These are phyloP conservation scores for Apodemia mormo DNA, from an alignment of 2,888 invertebrate genomes.

Conservation along the genomic window DNA sequence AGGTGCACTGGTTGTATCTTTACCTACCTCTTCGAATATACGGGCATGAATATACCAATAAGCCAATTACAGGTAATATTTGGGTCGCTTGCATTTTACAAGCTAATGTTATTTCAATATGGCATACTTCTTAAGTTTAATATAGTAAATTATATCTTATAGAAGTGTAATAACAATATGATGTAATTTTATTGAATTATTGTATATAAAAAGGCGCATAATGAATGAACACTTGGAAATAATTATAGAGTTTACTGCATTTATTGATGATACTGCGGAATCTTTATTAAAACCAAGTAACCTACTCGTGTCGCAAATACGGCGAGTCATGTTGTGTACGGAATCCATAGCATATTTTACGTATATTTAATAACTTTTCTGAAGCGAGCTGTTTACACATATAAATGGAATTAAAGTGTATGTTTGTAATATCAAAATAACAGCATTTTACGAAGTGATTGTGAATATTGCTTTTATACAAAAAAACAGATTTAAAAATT, in stretches of 20 bases:
- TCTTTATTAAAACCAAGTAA: constrained; percentile 3
- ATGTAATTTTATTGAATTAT: constrained; percentile 11
- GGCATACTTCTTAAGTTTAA: neutral
- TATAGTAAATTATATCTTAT: constrained; percentile 11
- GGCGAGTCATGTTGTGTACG: neutral
- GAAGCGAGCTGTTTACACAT: no score
- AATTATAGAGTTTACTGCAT: constrained; percentile 16
- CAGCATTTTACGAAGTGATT: no score
- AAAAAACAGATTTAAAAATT: no score
- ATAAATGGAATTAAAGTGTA: no score
- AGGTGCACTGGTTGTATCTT: no score
- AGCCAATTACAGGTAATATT: neutral
- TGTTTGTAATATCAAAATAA: no score
- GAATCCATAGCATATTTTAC: neutral
- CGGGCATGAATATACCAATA: no score
- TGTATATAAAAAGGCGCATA: constrained; percentile 7
- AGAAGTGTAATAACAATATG: neutral
- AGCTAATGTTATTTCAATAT: neutral
- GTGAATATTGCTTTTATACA: no score
- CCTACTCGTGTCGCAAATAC: neutral
- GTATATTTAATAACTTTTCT: neutral
- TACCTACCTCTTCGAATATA: no score
- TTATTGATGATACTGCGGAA: constrained; percentile 16
- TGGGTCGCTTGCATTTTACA: neutral
- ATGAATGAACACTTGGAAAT: constrained; percentile 10